Base-by-base conservation (phyloP, 2,113 vertebrate species). In the Tylochromis polylepis region DNA sequence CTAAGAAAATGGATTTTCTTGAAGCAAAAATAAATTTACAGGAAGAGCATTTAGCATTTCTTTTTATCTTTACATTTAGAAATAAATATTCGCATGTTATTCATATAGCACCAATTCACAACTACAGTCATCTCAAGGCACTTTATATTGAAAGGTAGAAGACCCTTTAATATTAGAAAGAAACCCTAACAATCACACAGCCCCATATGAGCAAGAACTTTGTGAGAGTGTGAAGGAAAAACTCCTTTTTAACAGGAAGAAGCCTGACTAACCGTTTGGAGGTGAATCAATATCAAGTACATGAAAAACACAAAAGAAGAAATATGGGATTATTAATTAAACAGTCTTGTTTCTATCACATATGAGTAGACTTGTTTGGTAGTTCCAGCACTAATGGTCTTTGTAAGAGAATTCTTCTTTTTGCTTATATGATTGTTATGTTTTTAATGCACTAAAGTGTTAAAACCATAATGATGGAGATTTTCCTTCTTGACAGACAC, bases 401-500 rank as follows among this genome's bases (percentile, higher is more conserved):
- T 51, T 77, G 24, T 31, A 77, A 51, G 43, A 51, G 24, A 67
- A 29, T 51, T 29, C 0, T 0, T 77, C 24, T 20, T 31, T 51
- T 29, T 51, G 24, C 70, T 77, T 75, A 10, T 72, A 29, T 77
- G 70, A 46, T 72, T 31, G 20, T 49, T 29, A 29, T 49, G 6
- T 18, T 22, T 78, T 43, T 36, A n/a, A 79, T 9, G 59, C 34
- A 24, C 18, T 49, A n/a, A 78, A 36, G 31, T 11, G 20, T n/a
- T 65, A 46, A 82, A 57, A 20, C 0, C 3, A 34, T 16, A 56
- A 27, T 82, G 11, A 82, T 49, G 14, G 24, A 49, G 9, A 5
- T 72, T 83, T 22, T 77, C 31, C 20, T 20, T 59, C 2, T 34
- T 85, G 57, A 57, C 89, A 97, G 97, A 89, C 3, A 75, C 79